phyloP scores from a whole-genome alignment of 2,113 vertebrate genomes.

The Benitochromis conjunctus region DNA sequence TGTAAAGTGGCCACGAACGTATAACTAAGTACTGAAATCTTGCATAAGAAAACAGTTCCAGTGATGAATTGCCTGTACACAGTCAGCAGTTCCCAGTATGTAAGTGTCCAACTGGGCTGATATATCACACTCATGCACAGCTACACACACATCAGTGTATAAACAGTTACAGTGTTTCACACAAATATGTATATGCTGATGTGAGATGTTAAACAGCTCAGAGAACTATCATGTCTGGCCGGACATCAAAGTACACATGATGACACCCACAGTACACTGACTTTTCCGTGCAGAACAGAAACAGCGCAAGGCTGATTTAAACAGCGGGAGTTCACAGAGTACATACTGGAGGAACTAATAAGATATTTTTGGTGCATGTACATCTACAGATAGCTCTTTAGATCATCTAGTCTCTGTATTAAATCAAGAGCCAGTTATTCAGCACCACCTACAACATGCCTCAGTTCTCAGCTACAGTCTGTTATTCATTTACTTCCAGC shows the following conservation, averaged over 20 bases:
- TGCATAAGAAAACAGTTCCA: slow-evolving; percentile 1
- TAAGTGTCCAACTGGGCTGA: slow-evolving; percentile 9
- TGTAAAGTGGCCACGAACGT: background rate
- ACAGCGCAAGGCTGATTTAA: background rate
- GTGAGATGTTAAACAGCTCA: slow-evolving; percentile 24
- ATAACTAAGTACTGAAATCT: background rate
- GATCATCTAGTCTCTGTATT: slow-evolving; percentile 11
- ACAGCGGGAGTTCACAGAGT: background rate
- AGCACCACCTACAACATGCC: slow-evolving; percentile 43
- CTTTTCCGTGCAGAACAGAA: background rate
- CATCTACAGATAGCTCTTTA: slow-evolving; percentile 8
- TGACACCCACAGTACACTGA: background rate
- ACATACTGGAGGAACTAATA: background rate
- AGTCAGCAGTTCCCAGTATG: slow-evolving; percentile 36
- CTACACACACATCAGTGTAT: background rate
- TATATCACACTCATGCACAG: slow-evolving; percentile 16
- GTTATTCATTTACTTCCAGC: slow-evolving; percentile 49
- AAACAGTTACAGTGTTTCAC: background rate
- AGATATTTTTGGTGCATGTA: slow-evolving; percentile 2
- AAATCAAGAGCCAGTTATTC: slow-evolving; percentile 38
- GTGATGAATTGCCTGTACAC: slow-evolving; percentile 36
- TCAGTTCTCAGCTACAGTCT: slow-evolving; percentile 36
- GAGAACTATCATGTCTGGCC: background rate
- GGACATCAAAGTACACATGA: background rate
- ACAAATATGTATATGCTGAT: slow-evolving; percentile 7